These are phyloP conservation scores for Cyclophora punctaria DNA, from an alignment of 2,888 invertebrate genomes.

Conservation along the genomic window DNA sequence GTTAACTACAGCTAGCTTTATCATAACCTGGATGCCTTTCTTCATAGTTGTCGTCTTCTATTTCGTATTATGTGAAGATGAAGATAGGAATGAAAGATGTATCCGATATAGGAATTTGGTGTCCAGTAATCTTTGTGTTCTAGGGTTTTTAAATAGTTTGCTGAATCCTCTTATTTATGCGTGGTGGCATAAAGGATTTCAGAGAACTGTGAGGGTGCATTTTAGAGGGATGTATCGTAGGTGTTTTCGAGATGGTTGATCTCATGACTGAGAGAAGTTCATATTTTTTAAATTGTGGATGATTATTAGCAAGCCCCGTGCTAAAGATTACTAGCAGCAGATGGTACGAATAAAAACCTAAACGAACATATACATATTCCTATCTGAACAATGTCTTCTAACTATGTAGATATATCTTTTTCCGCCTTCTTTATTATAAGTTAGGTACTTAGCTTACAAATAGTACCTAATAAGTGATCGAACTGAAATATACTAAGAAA, in stretches of 20 bases:
- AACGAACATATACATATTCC: too few relatives aligned
- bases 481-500: too few relatives aligned
- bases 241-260: conserved; percentile 3
- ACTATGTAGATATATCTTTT: too few relatives aligned
- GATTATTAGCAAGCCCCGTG: too few relatives aligned
- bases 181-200: conserved; percentile 82
- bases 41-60: conserved; percentile 74
- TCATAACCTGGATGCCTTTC: conserved; percentile 78
- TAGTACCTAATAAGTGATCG: too few relatives aligned
- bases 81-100: conserved; percentile 60
- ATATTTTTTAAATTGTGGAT: too few relatives aligned
- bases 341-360: too few relatives aligned
- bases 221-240: conserved; percentile 34
- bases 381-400: too few relatives aligned
- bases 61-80: conserved; percentile 63
- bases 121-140: conserved; percentile 74
- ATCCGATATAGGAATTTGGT: conserved; percentile 63
- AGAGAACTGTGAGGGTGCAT: conserved; percentile 58
- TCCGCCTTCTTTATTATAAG: too few relatives aligned
- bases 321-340: too few relatives aligned
- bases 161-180: conserved; percentile 80
- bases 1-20: conserved; percentile 76
- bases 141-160: conserved; percentile 77
- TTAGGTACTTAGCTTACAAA: too few relatives aligned
- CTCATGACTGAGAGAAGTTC: too few relatives aligned